phyloP scores from a whole-genome alignment of 2,113 vertebrate genomes.

The Phaetusa simplex region DNA sequence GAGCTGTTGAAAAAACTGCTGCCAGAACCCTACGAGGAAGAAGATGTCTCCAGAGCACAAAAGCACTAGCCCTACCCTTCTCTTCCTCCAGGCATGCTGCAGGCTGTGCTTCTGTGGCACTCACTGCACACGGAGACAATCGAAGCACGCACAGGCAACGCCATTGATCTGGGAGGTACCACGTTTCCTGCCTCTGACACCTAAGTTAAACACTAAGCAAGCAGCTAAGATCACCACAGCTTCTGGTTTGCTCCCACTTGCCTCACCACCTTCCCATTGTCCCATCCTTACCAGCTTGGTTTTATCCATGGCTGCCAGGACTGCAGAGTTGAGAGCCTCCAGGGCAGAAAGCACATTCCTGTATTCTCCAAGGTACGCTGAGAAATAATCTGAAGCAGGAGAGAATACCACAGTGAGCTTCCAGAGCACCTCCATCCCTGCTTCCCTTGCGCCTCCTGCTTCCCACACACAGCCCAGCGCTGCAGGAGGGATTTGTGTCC shows the following conservation, averaged over 20 bases:
- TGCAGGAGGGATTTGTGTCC: fast-evolving
- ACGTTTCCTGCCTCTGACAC: background rate
- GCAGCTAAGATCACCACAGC: background rate
- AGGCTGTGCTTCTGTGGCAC: background rate
- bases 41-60: background rate
- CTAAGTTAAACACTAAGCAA: fast-evolving
- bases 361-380: constrained; percentile 90
- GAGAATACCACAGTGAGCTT: background rate
- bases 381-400: constrained; percentile 88
- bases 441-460: background rate
- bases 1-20: background rate
- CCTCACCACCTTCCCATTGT: fast-evolving
- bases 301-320: constrained; percentile 95
- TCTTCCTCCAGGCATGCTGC: background rate
- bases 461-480: background rate
- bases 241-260: fast-evolving
- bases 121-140: fast-evolving
- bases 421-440: fast-evolving
- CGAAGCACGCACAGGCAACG: fast-evolving
- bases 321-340: constrained; percentile 88
- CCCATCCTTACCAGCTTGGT: constrained; percentile 88
- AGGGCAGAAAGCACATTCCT: constrained; percentile 89
- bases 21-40: background rate
- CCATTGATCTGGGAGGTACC: background rate
- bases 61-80: background rate